Base-by-base conservation (phyloP, 2,797 vertebrate species). In the Anisognathus igniventris region DNA sequence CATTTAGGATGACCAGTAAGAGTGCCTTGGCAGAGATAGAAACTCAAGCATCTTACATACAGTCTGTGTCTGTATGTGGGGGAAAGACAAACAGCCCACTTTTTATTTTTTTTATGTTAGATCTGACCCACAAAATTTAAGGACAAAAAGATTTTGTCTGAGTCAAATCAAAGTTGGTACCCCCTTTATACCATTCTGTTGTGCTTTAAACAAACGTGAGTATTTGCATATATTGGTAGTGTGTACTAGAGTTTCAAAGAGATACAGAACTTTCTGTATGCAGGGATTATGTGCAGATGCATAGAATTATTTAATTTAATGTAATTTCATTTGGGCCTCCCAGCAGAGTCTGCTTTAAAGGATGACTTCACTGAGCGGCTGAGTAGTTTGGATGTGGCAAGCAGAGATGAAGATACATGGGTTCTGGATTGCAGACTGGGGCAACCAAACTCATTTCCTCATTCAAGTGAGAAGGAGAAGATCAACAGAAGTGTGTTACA, bases 351-450 rank as follows among this genome's bases (percentile, higher is more conserved):
- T 93, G 86, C 97, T 93, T 68, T 97, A 70, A 94, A 92, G 92
- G 97, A 98, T 37, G 83, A 87, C 91, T 95, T 96, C 93, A 84
- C 44, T 94, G 97, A 97, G 61, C 95, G 20, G 58, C 90, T 96
- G 86, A 53, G 95, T 71, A 51, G 92, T 58, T 95, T 95, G 94
- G 96, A 97, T 88, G 91, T 86, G 78, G 35, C 91, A 95, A 95
- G 62, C 56, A 97, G 82, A 86, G 96, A 97, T 79, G 97, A 97
- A 90, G 92, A 96, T 77, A 25, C 83, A 0, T 97, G 97, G 97
- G 90, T 91, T 92, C 95, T 97, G 95, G 97, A 96, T 79, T 97
- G 89, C 66, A 96, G 95, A 94, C 27, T 94, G 85, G 96, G 96
- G 13, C 96, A 88, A 60, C 74, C 97, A 77, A 95, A 77, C 57